These are phyloP conservation scores for Gopherus evgoodei DNA, from an alignment of 2,113 vertebrate species.

Conservation along the genomic window DNA sequence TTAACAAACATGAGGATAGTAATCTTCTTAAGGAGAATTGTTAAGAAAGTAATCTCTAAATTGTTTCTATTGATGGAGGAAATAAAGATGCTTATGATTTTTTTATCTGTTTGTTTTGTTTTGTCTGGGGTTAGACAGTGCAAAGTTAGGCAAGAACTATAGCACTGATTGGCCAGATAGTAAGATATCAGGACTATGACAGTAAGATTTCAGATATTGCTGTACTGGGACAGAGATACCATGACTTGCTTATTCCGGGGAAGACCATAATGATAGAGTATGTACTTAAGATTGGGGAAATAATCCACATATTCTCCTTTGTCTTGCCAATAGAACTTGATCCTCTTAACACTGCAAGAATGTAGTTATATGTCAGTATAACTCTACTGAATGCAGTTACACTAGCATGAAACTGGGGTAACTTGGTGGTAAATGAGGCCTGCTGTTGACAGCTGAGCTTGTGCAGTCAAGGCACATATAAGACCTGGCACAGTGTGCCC, in stretches of 20 bases:
- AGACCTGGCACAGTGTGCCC: fast-evolving
- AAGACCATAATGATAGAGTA: not conserved
- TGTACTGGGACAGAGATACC: not conserved
- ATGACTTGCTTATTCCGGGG: not conserved
- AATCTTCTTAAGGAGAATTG: not conserved
- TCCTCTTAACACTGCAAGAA: not conserved
- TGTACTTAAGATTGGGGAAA: not conserved
- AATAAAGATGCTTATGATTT: not conserved
- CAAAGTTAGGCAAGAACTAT: not conserved
- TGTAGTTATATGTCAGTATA: not conserved
- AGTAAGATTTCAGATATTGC: fast-evolving
- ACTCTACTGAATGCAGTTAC: not conserved
- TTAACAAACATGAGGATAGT: not conserved
- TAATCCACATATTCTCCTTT: not conserved
- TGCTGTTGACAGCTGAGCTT: fast-evolving
- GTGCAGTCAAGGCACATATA: not conserved
- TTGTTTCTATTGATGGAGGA: not conserved
- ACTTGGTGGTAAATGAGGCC: not conserved
- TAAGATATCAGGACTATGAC: not conserved
- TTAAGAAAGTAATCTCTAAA: not conserved
- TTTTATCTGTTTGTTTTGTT: too few relatives aligned
- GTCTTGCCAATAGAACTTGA: not conserved
- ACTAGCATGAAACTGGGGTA: fast-evolving
- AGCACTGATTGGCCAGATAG: not conserved
- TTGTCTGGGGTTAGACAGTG: not conserved